These are phyloP conservation scores for Macrobrachium nipponense DNA, from an alignment of 1,140 invertebrate species.

Conservation along the genomic window DNA sequence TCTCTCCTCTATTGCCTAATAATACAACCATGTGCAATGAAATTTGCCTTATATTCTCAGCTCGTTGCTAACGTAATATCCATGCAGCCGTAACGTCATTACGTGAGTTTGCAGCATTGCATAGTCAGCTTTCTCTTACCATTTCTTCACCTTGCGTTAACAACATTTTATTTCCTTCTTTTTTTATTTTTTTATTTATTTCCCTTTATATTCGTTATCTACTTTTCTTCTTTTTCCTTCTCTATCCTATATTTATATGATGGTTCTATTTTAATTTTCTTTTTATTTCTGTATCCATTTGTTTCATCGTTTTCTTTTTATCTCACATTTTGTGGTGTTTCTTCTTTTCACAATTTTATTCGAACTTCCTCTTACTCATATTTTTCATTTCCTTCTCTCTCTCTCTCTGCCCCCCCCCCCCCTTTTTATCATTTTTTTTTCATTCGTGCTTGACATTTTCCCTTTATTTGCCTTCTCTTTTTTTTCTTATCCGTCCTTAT, in stretches of 20 bases:
- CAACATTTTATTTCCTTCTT: too few relatives aligned
- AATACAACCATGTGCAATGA: too few relatives aligned
- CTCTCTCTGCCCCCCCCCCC: too few relatives aligned
- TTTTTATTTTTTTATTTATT: too few relatives aligned
- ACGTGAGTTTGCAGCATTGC: too few relatives aligned
- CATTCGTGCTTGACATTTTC: not conserved
- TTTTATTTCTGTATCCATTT: not conserved
- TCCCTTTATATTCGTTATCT: not conserved
- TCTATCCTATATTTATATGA: not conserved
- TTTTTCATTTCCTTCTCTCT: too few relatives aligned
- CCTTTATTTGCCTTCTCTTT: not conserved
- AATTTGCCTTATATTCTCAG: too few relatives aligned
- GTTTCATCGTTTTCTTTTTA: not conserved
- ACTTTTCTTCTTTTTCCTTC: not conserved
- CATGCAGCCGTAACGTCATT: too few relatives aligned
- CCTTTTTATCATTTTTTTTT: not conserved
- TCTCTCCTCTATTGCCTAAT: too few relatives aligned
- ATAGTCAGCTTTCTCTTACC: too few relatives aligned
- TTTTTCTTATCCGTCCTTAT: not conserved
- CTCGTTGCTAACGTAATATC: too few relatives aligned
- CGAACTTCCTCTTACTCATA: not conserved
- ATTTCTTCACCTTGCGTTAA: too few relatives aligned
- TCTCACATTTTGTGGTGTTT: not conserved
- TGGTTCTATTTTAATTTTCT: not conserved
- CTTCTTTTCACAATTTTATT: not conserved